phyloP scores from a whole-genome alignment of 2,113 vertebrate genomes.

The Ardeotis arabs region DNA sequence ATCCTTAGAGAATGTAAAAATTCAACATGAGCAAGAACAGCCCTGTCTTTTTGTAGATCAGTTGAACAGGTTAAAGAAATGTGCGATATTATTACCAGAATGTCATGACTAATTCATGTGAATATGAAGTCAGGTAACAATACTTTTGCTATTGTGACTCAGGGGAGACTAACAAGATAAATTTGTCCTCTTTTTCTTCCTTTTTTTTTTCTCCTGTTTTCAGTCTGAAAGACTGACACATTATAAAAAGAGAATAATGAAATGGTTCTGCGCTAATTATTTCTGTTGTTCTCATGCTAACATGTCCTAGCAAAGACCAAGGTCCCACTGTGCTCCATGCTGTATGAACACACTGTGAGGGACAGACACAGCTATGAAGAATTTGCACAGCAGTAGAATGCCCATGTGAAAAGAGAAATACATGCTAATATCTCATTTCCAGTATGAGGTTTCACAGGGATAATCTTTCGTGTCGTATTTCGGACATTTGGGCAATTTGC shows the following conservation, averaged over 20 bases:
- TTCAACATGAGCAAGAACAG: accelerated
- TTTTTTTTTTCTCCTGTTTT: accelerated
- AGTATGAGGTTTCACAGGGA: not conserved
- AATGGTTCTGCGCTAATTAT: not conserved
- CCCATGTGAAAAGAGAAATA: not conserved
- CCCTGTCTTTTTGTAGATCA: not conserved
- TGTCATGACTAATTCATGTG: not conserved
- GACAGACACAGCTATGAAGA: not conserved
- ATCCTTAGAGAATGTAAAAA: not conserved
- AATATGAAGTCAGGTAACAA: not conserved
- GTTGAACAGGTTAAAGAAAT: not conserved
- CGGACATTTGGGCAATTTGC: not conserved
- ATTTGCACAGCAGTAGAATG: not conserved
- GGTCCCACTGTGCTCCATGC: not conserved
- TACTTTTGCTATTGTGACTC: not conserved
- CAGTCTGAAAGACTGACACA: not conserved
- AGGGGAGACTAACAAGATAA: not conserved
- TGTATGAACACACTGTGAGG: not conserved
- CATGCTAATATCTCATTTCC: not conserved
- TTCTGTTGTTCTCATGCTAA: not conserved
- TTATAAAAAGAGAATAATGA: not conserved
- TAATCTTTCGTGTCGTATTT: not conserved
- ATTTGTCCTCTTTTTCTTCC: accelerated
- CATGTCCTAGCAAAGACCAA: not conserved
- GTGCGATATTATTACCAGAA: not conserved